Evolutionary conservation across 2,888 invertebrate genomes (phyloP).

Genomic region (Latheticus oryzae): DNA sequence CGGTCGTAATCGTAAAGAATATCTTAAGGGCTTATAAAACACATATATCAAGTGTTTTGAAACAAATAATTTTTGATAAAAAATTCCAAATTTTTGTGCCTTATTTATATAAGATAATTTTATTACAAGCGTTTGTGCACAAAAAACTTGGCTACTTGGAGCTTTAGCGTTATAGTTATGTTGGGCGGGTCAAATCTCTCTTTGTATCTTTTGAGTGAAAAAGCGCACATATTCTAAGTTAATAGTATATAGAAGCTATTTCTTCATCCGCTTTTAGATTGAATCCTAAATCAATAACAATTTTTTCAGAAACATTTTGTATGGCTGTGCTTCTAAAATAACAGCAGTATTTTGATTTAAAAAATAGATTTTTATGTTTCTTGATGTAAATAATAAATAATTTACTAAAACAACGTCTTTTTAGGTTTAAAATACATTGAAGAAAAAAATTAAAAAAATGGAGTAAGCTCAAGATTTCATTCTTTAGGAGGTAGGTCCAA

Average conservation of each 20-base stretch:
- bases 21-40: constrained; percentile 15
- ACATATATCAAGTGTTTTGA: no score
- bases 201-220: constrained; percentile 37
- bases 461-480: constrained; percentile 3
- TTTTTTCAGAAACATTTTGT: constrained; percentile 34
- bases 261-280: constrained; percentile 33
- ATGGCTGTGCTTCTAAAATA: constrained; percentile 21
- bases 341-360: no score
- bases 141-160: no score
- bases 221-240: constrained; percentile 36
- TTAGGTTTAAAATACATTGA: no score
- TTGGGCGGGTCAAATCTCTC: constrained; percentile 34
- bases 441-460: no score
- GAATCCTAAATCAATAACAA: constrained; percentile 39
- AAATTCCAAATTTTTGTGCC: no score
- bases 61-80: no score
- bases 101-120: no score
- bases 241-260: constrained; percentile 34
- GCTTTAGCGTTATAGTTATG: constrained; percentile 25
- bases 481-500: constrained; percentile 15
- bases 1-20: constrained; percentile 9
- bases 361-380: no score
- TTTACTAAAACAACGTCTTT: no score
- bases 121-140: no score
- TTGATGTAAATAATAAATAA: no score